These are phyloP conservation scores for Oxyscelio sp. DNA, from an alignment of 2,888 invertebrate genomes.

Conservation along the genomic window DNA sequence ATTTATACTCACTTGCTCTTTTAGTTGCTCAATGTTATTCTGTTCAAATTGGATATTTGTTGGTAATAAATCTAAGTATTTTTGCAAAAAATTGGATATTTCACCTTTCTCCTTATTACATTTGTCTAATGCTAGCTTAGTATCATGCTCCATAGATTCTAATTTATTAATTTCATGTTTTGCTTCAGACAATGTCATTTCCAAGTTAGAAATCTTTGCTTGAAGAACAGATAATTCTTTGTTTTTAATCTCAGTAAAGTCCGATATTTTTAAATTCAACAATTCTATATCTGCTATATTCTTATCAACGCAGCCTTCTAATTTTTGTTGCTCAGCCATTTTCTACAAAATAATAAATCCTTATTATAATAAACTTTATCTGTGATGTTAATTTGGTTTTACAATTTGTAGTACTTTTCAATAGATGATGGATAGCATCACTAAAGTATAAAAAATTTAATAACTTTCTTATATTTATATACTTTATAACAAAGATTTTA, in stretches of 20 bases:
- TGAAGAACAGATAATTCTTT: conserved; percentile 48
- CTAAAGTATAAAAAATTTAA: too few species aligned
- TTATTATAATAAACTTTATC: conserved; percentile 6
- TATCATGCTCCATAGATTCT: conserved; percentile 40
- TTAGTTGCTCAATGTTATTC: background rate
- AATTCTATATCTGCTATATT: conserved; percentile 77
- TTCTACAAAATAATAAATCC: conserved; percentile 73
- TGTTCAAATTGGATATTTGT: background rate
- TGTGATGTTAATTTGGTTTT: too few species aligned
- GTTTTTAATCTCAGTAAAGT: conserved; percentile 51
- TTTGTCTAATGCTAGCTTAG: background rate
- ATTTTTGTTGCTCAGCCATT: conserved; percentile 81
- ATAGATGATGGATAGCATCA: too few species aligned
- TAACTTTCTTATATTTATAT: too few species aligned
- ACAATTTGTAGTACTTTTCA: too few species aligned
- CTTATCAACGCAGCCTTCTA: conserved; percentile 79
- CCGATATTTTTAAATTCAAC: conserved; percentile 78
- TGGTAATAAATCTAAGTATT: background rate
- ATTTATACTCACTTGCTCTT: conserved; percentile 14
- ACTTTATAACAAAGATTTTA: too few species aligned
- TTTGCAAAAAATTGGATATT: conserved; percentile 68
- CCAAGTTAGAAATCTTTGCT: conserved; percentile 38
- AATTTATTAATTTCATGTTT: conserved; percentile 65
- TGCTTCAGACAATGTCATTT: conserved; percentile 51
- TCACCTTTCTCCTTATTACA: conserved; percentile 38